phyloP scores from a whole-genome alignment of 2,888 invertebrate species.

The Aporophyla lueneburgensis region DNA sequence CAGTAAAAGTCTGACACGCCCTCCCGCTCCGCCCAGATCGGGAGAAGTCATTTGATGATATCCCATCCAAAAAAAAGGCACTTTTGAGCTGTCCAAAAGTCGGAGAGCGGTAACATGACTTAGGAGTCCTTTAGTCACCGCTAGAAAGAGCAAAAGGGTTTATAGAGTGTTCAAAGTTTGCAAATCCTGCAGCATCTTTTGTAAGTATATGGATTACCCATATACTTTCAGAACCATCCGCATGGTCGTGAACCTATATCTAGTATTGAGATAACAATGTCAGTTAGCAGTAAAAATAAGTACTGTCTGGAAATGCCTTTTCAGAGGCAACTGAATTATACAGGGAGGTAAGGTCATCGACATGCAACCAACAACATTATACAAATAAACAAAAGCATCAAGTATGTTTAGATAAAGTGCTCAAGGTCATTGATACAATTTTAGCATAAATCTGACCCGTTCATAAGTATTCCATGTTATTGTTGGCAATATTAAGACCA shows the following conservation, averaged over 20 bases:
- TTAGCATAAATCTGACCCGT: neutral
- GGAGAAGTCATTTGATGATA: no score
- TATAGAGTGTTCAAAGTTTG: neutral
- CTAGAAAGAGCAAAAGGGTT: neutral
- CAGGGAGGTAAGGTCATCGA: no score
- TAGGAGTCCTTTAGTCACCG: neutral
- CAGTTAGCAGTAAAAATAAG: neutral
- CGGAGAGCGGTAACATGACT: constrained; percentile 9
- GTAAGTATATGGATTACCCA: neutral
- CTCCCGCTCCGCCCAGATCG: no score
- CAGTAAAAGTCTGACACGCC: no score
- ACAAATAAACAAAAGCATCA: neutral
- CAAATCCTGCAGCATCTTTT: neutral
- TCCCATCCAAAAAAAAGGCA: no score
- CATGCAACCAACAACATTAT: no score
- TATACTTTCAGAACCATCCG: no score
- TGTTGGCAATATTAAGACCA: neutral
- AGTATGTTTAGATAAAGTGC: neutral
- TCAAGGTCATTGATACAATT: neutral
- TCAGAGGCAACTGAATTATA: no score
- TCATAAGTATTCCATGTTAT: neutral
- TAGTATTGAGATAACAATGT: neutral
- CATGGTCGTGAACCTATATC: neutral
- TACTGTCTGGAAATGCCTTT: no score
- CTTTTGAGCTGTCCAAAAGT: no score